Conservation (phyloP, 2,113 vertebrate genomes). For the Cryptotis parvus region DNA sequence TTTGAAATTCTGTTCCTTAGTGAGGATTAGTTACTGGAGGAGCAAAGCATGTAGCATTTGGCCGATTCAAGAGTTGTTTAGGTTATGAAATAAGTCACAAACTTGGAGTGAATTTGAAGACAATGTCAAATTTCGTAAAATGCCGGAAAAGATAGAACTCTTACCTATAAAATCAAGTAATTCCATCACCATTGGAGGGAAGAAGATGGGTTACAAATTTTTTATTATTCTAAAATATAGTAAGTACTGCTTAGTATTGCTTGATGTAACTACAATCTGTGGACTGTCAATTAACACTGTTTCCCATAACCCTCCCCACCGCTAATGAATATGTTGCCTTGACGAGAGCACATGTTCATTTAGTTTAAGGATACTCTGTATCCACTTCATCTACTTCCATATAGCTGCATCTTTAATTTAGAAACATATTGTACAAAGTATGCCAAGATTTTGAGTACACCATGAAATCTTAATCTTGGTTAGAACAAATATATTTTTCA, state of each 20-base stretch:
- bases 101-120: background rate
- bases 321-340: too few species aligned
- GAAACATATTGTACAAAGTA: background rate
- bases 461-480: constrained; percentile 23
- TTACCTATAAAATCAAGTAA: too few species aligned
- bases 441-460: background rate
- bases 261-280: background rate
- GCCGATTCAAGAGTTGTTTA: background rate
- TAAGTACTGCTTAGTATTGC: accelerated
- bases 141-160: too few species aligned
- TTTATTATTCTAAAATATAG: background rate
- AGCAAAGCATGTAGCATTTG: background rate
- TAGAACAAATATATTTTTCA: constrained; percentile 54
- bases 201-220: too few species aligned
- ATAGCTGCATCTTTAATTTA: background rate
- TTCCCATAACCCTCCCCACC: too few species aligned
- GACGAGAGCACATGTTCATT: background rate
- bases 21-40: background rate
- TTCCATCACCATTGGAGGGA: too few species aligned
- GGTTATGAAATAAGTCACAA: background rate
- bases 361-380: background rate
- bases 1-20: background rate
- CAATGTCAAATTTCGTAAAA: background rate
- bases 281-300: background rate
- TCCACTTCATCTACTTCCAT: background rate